A percentile compares a stretch with the other conserved stretches of the same genome.
These are phyloP conservation scores for Noturus placidus DNA, from an alignment of 2,113 vertebrate species.

Conservation along the genomic window DNA sequence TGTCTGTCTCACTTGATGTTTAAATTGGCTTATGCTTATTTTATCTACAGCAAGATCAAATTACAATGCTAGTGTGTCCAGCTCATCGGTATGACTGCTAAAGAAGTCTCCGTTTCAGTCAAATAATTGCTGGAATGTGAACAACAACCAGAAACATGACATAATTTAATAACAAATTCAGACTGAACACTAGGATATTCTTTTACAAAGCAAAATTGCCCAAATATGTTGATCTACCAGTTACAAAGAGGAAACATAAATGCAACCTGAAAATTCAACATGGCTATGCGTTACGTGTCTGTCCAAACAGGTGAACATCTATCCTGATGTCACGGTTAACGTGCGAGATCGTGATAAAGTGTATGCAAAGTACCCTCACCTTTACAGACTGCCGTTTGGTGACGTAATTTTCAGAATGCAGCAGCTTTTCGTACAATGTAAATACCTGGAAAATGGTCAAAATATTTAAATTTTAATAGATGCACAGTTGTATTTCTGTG, in stretches of 20 bases:
- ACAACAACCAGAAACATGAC: neutral
- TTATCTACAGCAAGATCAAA: neutral
- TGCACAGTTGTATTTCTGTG: neutral
- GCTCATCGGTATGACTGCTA: neutral
- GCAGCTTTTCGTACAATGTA: slow-evolving; percentile 95
- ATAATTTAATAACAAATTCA: neutral
- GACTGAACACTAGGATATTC: neutral
- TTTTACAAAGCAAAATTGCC: neutral
- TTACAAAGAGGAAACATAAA: neutral
- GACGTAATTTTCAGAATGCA: slow-evolving; percentile 96
- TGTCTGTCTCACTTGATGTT: neutral
- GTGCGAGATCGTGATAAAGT: neutral
- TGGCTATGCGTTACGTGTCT: neutral
- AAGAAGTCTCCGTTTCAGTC: neutral
- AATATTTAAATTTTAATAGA: slow-evolving; percentile 1
- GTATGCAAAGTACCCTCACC: slow-evolving; percentile 69
- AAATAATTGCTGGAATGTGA: neutral
- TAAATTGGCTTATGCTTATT: neutral
- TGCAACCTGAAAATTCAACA: neutral
- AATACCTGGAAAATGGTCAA: slow-evolving; percentile 79
- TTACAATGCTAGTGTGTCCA: neutral
- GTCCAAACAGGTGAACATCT: neutral
- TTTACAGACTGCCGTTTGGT: slow-evolving; percentile 97
- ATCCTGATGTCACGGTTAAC: neutral
- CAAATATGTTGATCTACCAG: slow-evolving; percentile 20